Base-by-base conservation (phyloP, 2,888 invertebrate genomes). In the Patella depressa region DNA sequence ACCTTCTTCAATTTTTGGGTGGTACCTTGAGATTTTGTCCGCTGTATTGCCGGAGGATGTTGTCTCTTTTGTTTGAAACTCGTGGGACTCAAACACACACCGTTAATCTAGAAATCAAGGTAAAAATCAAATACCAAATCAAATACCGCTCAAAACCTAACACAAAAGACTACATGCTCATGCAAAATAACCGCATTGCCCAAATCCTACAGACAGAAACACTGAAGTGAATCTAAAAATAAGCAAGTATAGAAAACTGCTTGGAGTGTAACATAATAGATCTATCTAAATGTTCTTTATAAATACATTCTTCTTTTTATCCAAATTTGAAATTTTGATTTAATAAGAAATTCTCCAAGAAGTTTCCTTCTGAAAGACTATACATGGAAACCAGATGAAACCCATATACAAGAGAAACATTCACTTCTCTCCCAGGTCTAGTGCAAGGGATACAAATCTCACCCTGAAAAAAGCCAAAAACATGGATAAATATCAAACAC, bases 11-110 rank as follows among this genome's bases (percentile, higher is more conserved):
- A 84, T 86, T 88, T 90, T 82, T 85, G 84, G 79, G 82, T 80
- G 94, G 96, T 96, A 96, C 97, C 97, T 96, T 97, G 97, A 93
- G 96, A 96, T 93, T 96, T 96, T 92, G 96, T 96, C 92, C 96
- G 95, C 92, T 95, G 95, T 92, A 95, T 94, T 89, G 94, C 95
- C 76, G 91, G 90, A 77, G 87, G 88, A 75, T 86, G 87, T 88
- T 88, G 86, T 88, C 92, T 91, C 88, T 93, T 92, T 84, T 87
- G 87, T 84, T 88, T 89, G 79, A 86, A 85, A 79, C 85, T 87
- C 77, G 94, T 93, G 86, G 94, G 94, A 89, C 94, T 94, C 91
- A 94, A 93, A 93, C 95, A 95, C 93, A 95, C 94, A 92, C 95
- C 95, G 93, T 95, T 95, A 93, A 95, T 95, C 95, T 95, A 94